phyloP scores from a whole-genome alignment of 2,797 vertebrate species.

The Sitta carolinensis region DNA sequence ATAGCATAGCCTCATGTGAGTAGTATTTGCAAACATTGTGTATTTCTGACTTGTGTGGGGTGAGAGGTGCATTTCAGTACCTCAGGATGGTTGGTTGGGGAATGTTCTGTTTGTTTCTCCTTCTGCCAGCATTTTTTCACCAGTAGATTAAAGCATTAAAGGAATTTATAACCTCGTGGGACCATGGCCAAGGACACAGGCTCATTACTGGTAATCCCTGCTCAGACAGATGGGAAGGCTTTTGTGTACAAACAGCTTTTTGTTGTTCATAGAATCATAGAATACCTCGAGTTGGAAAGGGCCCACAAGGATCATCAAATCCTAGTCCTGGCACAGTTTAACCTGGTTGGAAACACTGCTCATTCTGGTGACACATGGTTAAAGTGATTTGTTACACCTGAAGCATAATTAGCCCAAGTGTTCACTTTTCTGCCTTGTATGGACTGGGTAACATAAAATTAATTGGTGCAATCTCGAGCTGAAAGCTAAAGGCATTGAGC shows the following conservation, averaged over 20 bases:
- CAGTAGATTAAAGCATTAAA: not conserved
- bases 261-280: not conserved
- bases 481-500: not conserved
- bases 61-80: not conserved
- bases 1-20: not conserved
- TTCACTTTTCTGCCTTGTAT: not conserved
- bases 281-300: not conserved
- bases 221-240: slow-evolving; percentile 29
- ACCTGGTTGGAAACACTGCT: not conserved
- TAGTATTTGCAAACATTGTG: not conserved
- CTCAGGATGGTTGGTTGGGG: not conserved
- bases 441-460: not conserved
- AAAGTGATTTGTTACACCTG: not conserved
- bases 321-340: not conserved
- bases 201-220: slow-evolving; percentile 33
- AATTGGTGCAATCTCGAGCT: not conserved
- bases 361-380: not conserved
- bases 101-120: not conserved
- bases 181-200: not conserved
- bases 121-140: not conserved
- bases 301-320: not conserved
- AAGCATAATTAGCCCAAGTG: not conserved
- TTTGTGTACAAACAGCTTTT: slow-evolving; percentile 31
- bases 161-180: not conserved
- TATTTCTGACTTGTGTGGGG: not conserved